Evolutionary conservation across 2,113 vertebrate species (phyloP), one percentile per base, ranked within the genome.

Genomic region (Passer montanus): DNA sequence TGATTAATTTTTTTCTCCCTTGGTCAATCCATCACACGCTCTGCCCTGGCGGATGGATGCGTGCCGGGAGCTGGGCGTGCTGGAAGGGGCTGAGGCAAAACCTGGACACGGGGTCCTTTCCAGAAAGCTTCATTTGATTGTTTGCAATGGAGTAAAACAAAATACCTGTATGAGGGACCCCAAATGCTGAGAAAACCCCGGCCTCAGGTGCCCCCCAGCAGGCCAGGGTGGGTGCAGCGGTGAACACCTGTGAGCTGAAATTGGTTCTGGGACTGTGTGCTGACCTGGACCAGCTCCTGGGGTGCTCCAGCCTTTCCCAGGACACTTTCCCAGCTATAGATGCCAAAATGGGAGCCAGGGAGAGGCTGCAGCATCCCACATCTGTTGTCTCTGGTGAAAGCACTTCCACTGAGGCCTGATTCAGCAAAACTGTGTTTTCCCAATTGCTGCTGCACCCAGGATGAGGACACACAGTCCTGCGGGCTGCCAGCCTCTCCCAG

Each of bases 151-250:
- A n/a, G 4, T 44, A 26, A 80, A 3, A 5, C 18, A 28, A 28
- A 91, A 19, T 17, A 41, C 35, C 41, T 43, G 8, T 33, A 19
- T 2, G 1, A 30, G 26, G 30, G 22, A 62, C 35, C 41, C 13
- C 20, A 55, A 64, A 60, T 8, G 23, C 63, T 83, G 35, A 53
- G 47, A 55, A 62, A 78, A 33, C 7, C 26, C 62, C 31, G 30
- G 11, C 5, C 64, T 70, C n/a, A 55, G 47, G 47, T 49, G 44
- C 7, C 33, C 21, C 18, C 12, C 55, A 41, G 39, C 26, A 1
- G 2, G 43, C 49, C 28, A 70, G 27, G 14, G 22, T 0, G 4
- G 41, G 50, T 4, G 2, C 27, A 14, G 31, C 0, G 0, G 6
- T 27, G 52, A n/a, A 35, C 0, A 10, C 26, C 31, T 8, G 2